A percentile compares a stretch with the other conserved stretches of the same genome.
These are phyloP conservation scores for Neocrepidodera transversa DNA, from an alignment of 2,888 invertebrate genomes.

Conservation along the genomic window DNA sequence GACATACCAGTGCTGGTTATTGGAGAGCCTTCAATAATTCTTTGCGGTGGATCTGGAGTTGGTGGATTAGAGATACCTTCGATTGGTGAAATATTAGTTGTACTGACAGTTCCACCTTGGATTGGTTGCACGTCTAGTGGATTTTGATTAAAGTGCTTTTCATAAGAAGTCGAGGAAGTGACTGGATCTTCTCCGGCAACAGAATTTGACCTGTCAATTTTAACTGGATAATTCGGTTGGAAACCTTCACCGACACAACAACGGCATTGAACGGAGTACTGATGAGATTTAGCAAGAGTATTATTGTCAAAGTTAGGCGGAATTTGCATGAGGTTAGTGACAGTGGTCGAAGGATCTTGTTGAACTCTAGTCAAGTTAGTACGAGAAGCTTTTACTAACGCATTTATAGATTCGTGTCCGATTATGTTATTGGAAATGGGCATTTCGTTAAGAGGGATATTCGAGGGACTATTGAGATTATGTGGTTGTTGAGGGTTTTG, in stretches of 20 bases:
- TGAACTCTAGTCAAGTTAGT: slow-evolving; percentile 48
- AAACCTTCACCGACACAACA: slow-evolving; percentile 64
- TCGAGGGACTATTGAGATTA: slow-evolving; percentile 47
- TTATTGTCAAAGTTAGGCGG: slow-evolving; percentile 51
- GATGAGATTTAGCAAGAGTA: slow-evolving; percentile 42
- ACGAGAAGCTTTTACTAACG: slow-evolving; percentile 49
- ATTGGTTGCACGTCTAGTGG: slow-evolving; percentile 75
- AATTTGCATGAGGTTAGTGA: slow-evolving; percentile 39
- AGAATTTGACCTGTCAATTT: slow-evolving; percentile 56
- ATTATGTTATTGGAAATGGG: slow-evolving; percentile 59
- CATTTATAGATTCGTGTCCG: slow-evolving; percentile 49
- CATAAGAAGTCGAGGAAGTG: slow-evolving; percentile 73
- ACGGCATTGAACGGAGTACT: slow-evolving; percentile 62
- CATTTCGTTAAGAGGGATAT: slow-evolving; percentile 56
- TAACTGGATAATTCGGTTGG: slow-evolving; percentile 53
- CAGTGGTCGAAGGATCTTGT: slow-evolving; percentile 40
- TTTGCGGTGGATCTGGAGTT: slow-evolving; percentile 47
- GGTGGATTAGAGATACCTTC: slow-evolving; percentile 69
- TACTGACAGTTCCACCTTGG: slow-evolving; percentile 85
- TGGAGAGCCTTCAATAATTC: slow-evolving; percentile 36
- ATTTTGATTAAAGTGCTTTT: slow-evolving; percentile 62
- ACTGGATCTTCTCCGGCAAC: slow-evolving; percentile 69
- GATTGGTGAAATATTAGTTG: slow-evolving; percentile 78
- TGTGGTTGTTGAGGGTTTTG: slow-evolving; percentile 47
- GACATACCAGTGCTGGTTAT: slow-evolving; percentile 35